Evolutionary conservation across 1,140 invertebrate species (phyloP).

Genomic region (Macrosteles quadrilineatus): DNA sequence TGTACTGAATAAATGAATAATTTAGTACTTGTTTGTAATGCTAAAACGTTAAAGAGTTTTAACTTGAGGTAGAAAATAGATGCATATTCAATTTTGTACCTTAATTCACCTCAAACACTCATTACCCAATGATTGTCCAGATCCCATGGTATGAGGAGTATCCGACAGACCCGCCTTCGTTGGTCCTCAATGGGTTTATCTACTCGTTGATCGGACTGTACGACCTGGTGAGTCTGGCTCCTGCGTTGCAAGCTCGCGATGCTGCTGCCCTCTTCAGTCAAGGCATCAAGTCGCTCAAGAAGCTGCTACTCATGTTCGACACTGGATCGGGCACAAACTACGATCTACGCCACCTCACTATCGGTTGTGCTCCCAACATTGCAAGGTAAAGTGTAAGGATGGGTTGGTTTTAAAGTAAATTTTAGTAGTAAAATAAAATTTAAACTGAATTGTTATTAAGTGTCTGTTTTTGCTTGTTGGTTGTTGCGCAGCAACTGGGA

Average conservation of each 20-base stretch:
- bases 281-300: constrained; percentile 87
- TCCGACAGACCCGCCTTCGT: constrained; percentile 91
- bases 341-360: constrained; percentile 90
- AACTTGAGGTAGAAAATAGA: too few relatives aligned
- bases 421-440: too few relatives aligned
- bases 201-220: constrained; percentile 87
- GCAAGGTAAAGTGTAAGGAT: constrained; percentile 49
- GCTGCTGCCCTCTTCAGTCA: constrained; percentile 61
- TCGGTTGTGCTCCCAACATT: constrained; percentile 88
- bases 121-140: background rate
- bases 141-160: constrained; percentile 95
- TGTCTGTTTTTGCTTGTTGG: too few relatives aligned
- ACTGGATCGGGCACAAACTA: constrained; percentile 94
- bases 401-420: too few relatives aligned
- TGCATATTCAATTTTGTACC: too few relatives aligned
- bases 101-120: too few relatives aligned
- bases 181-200: constrained; percentile 98
- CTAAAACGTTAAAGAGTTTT: too few relatives aligned
- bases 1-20: too few relatives aligned
- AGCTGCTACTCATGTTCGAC: constrained; percentile 89
- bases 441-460: too few relatives aligned
- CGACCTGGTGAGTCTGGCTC: constrained; percentile 36
- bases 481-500: too few relatives aligned
- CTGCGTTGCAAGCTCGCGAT: constrained; percentile 29
- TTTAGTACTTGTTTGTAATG: too few relatives aligned